These are phyloP conservation scores for Lytechinus pictus DNA, from an alignment of 35 echinoderm and acorn worm genomes.

Conservation along the genomic window DNA sequence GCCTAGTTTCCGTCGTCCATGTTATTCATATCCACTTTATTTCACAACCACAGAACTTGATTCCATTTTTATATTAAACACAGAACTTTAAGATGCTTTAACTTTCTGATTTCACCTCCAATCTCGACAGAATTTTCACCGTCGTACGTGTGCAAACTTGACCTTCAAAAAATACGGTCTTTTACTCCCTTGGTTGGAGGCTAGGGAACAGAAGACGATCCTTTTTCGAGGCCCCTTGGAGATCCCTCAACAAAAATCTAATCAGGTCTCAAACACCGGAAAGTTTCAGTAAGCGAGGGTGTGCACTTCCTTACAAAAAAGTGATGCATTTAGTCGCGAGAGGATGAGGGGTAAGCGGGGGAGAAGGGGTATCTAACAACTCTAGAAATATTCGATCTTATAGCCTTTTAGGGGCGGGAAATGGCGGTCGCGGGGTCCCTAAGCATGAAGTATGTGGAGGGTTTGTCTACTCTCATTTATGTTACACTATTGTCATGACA, in stretches of 20 bases:
- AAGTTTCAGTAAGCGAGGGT: conserved; percentile 7
- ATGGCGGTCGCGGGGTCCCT: background rate
- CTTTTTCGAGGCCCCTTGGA: background rate
- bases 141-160: too few relatives aligned
- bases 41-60: too few relatives aligned
- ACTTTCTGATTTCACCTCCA: too few relatives aligned
- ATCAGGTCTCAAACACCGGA: background rate
- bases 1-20: too few relatives aligned
- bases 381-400: background rate
- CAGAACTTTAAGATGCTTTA: too few relatives aligned
- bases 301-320: background rate
- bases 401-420: background rate
- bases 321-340: conserved; percentile 1
- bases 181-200: background rate
- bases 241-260: conserved; percentile 18
- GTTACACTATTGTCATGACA: too few relatives aligned
- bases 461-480: background rate
- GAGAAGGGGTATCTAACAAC: background rate
- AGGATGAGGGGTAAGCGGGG: background rate
- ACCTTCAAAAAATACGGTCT: too few relatives aligned
- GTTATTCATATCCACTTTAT: too few relatives aligned
- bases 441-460: background rate
- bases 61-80: too few relatives aligned
- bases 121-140: too few relatives aligned
- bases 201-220: background rate